Base-by-base conservation (phyloP, 2,113 vertebrate genomes). In the Podarcis cretensis region DNA sequence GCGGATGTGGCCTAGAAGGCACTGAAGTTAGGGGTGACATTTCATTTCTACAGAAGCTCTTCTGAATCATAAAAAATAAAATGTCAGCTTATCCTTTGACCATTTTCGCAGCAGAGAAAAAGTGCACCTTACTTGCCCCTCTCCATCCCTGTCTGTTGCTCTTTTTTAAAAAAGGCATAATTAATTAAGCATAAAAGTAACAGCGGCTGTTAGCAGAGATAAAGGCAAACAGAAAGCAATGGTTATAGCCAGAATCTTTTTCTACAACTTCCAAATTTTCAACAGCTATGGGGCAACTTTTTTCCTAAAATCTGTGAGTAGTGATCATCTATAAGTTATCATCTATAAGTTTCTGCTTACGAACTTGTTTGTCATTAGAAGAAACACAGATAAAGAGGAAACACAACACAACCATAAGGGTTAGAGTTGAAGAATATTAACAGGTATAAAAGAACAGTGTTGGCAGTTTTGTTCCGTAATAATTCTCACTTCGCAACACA, bases 171-270 rank as follows among this genome's bases (percentile, higher is more conserved):
- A 92, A 81, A 43, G 43, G 27, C 71, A 76, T 76, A 89, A 92
- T 95, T 94, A 94, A 94, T 93, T 89, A 66, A 76, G 87, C 89
- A 71, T 93, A 43, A 81, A 90, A 79, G 84, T 91, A 93, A 84
- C 84, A 63, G 21, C 77, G 68, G 5, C 89, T 92, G 54, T 66
- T 85, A 63, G 21, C 78, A 69, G 83, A 86, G 89, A 88, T 91
- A 88, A 89, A 86, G 37, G 85, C 20, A 88, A 30, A 8, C 80
- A 63, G 80, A 87, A 27, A 75, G 10, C 85, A 88, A 89, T 59
- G 84, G 71, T 23, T 94, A 90, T 91, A 87, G 91, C 90, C 88
- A 78, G 54, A 13, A 6, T 84, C 92, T n/a, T 90, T 20, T 89
- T 30, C 9, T 0, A 0, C 76, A 66, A 88, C 48, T 54, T 54